These are phyloP conservation scores for Cydia amplana DNA, from an alignment of 1,140 invertebrate species.

Conservation along the genomic window DNA sequence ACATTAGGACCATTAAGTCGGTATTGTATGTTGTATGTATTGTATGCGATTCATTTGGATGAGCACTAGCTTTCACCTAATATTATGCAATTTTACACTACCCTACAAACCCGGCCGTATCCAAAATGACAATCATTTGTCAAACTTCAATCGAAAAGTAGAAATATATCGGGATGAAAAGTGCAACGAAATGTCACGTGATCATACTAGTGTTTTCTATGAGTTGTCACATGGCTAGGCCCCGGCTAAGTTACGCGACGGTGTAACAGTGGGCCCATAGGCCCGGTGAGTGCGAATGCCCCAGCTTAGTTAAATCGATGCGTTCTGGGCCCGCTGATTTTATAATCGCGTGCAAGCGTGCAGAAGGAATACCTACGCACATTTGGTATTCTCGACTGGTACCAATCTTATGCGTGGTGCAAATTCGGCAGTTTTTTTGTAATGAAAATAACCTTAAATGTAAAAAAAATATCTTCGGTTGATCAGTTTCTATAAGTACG, in stretches of 20 bases:
- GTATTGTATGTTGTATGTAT: no score
- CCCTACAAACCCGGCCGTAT: no score
- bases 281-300: slow-evolving; percentile 57
- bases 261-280: slow-evolving; percentile 51
- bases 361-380: slow-evolving; percentile 32
- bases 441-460: neutral
- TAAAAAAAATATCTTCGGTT: neutral
- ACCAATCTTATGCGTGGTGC: neutral
- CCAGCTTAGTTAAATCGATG: slow-evolving; percentile 66
- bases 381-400: slow-evolving; percentile 2
- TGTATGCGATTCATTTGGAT: no score
- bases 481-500: neutral
- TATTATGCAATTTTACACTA: no score
- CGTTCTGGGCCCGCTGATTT: slow-evolving; percentile 65
- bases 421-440: neutral
- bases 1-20: no score
- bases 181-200: no score
- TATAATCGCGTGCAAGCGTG: slow-evolving; percentile 58
- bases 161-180: no score
- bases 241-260: slow-evolving; percentile 38
- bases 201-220: no score
- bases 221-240: no score
- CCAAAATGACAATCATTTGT: no score
- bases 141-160: no score
- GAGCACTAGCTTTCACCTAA: no score